A percentile compares a stretch with the other conserved stretches of the same genome.
Evolutionary conservation across 2,113 vertebrate species (phyloP).

Genomic region (Phyllostomus hastatus): DNA sequence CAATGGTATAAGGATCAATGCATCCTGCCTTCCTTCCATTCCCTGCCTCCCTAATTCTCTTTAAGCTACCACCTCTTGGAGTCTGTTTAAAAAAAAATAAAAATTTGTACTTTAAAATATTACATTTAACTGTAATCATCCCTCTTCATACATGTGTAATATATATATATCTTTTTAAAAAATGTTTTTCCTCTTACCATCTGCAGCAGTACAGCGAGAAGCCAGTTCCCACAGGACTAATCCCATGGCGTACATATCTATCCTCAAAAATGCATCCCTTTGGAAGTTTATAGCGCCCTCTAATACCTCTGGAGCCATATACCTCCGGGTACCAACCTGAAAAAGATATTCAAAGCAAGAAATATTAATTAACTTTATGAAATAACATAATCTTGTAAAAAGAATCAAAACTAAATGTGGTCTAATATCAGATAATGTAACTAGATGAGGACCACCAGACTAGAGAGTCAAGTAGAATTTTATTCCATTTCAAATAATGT

Average conservation of each 20-base stretch:
- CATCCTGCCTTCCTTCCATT: not conserved
- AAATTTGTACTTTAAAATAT: not conserved
- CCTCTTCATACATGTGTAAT: constrained; percentile 27
- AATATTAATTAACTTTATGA: constrained; percentile 41
- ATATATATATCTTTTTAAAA: not conserved
- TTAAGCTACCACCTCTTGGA: not conserved
- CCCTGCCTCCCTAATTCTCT: not conserved
- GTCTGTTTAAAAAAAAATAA: not conserved
- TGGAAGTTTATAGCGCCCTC: constrained; percentile 99
- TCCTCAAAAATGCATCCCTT: constrained; percentile 96
- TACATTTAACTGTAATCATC: constrained; percentile 38
- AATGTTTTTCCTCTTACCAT: constrained; percentile 84
- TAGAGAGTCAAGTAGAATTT: not conserved
- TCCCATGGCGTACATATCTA: constrained; percentile 98
- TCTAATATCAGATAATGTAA: not conserved
- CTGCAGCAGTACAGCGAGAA: constrained; percentile 94
- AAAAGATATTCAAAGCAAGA: constrained; percentile 58
- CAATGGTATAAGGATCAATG: not conserved
- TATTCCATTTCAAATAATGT: not conserved
- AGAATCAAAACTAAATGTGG: constrained; percentile 22
- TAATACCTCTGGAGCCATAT: constrained; percentile 99
- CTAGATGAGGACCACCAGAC: not conserved
- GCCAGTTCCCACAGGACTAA: constrained; percentile 96
- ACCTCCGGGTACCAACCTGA: constrained; percentile 96
- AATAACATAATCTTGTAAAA: constrained; percentile 26